Percentiles rank a stretch among this genome's conserved stretches.
Evolutionary conservation across 2,888 invertebrate species (phyloP).

Genomic region (Ormyrus pomaceus): DNA sequence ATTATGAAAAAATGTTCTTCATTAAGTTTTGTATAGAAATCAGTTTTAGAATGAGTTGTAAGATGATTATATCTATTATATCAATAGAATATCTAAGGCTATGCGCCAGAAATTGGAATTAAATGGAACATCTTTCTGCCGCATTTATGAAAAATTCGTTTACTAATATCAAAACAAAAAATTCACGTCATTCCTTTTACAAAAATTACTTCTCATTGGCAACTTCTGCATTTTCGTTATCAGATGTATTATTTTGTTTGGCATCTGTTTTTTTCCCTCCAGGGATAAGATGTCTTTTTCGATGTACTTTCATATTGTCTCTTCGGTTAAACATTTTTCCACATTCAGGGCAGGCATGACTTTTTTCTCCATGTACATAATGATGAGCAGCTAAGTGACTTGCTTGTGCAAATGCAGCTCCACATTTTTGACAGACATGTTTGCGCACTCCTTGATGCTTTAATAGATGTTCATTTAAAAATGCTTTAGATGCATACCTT

Average conservation of each 20-base stretch:
- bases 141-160: slow-evolving; percentile 25
- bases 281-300: slow-evolving; percentile 70
- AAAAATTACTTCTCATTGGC: slow-evolving; percentile 34
- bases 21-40: background rate
- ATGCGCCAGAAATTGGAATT: slow-evolving; percentile 44
- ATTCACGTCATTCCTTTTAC: background rate
- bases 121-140: slow-evolving; percentile 36
- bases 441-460: slow-evolving; percentile 73
- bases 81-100: slow-evolving; percentile 37
- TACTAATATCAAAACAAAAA: slow-evolving; percentile 30
- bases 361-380: slow-evolving; percentile 73
- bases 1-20: background rate
- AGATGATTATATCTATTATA: slow-evolving; percentile 1
- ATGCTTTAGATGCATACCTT: slow-evolving; percentile 73
- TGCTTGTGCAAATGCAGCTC: slow-evolving; percentile 73
- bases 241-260: slow-evolving; percentile 58
- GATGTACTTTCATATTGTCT: slow-evolving; percentile 75
- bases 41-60: background rate
- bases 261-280: slow-evolving; percentile 60
- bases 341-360: slow-evolving; percentile 72
- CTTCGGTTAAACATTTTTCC: slow-evolving; percentile 73
- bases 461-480: slow-evolving; percentile 72
- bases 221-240: slow-evolving; percentile 54
- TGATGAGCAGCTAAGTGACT: slow-evolving; percentile 74
- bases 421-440: slow-evolving; percentile 72